Conservation (phyloP, 2,797 vertebrate genomes). For the Chaenodraco wilsoni region DNA sequence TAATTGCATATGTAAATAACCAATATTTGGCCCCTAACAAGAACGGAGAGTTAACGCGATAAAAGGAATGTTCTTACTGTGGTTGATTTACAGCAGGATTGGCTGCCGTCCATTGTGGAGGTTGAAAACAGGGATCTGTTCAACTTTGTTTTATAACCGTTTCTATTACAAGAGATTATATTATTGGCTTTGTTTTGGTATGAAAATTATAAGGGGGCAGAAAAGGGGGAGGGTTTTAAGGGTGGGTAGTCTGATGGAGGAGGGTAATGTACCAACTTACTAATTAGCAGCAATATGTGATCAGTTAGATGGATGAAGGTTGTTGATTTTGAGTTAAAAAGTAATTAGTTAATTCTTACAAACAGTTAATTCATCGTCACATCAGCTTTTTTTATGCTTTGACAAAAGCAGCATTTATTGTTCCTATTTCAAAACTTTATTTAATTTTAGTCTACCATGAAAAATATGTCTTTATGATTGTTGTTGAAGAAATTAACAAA, state of each 20-base stretch:
- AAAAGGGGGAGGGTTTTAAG: not conserved
- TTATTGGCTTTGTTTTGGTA: conserved; percentile 21
- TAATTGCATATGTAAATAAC: conserved; percentile 75
- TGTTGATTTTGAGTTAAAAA: not conserved
- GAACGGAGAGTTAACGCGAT: conserved; percentile 54
- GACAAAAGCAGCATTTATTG: not conserved
- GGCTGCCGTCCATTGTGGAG: conserved; percentile 47
- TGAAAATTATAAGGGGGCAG: not conserved
- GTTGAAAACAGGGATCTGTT: conserved; percentile 12
- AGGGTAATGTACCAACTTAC: not conserved
- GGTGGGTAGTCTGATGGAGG: not conserved
- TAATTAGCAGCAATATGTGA: not conserved
- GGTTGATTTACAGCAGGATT: conserved; percentile 50
- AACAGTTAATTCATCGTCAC: no score
- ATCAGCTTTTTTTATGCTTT: not conserved
- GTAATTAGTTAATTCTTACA: not conserved
- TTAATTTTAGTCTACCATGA: not conserved
- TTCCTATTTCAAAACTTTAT: not conserved
- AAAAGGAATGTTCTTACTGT: conserved; percentile 44
- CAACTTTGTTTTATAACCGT: conserved; percentile 16
- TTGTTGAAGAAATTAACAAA: not conserved
- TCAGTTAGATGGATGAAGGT: not conserved
- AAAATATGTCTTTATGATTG: not conserved
- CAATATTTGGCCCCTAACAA: conserved; percentile 55
- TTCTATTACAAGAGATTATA: conserved; percentile 35